Evolutionary conservation across 2,888 invertebrate genomes (phyloP), one percentile per base, ranked within the genome.

Genomic region (Erannis defoliaria): DNA sequence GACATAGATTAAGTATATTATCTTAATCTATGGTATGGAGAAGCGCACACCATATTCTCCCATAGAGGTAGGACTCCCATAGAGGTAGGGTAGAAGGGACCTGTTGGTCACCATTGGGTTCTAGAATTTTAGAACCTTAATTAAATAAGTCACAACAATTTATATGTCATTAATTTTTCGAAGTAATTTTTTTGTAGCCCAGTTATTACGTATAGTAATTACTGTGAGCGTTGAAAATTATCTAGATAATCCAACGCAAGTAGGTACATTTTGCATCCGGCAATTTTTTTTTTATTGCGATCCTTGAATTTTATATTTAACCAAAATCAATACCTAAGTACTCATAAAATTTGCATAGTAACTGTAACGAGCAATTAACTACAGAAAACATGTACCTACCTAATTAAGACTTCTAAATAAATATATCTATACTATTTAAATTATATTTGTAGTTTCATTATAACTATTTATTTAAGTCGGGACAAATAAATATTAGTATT

Each of bases 331-430:
- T 49, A 26, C n/a, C 35, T 21, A 38, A n/a, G 38, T n/a, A 23
- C 29, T 12, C 3, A 40, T 40, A 42, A 40, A 42, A 51, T 51
- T 40, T n/a, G 40, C 40, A 51, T 31, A 29, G 29, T 51, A 40
- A 51, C 40, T 40, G 40, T 29, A 31, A 14, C 2, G 8, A 51
- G 40, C 40, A 29, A 38, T 40, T 37, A 9, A 40, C 51, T 29
- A 29, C 29, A 26, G 19, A 8, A n/a, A 35, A 49, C 23, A 10
- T 35, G 18, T 18, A 38, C 5, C 5, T 12, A 46, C 16, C 16
- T 46, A 46, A 55, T 48, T 48, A 55, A 14, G 26, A 14, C 40
- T 31, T 40, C 21, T 31, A 56, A 48, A 48, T 26, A 31, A 61
- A 54, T 8, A 29, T 55, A 23, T 29, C 12, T 29, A 18, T 46